phyloP scores from a whole-genome alignment of 2,113 vertebrate species.

The Tretioscincus oriximinensis region DNA sequence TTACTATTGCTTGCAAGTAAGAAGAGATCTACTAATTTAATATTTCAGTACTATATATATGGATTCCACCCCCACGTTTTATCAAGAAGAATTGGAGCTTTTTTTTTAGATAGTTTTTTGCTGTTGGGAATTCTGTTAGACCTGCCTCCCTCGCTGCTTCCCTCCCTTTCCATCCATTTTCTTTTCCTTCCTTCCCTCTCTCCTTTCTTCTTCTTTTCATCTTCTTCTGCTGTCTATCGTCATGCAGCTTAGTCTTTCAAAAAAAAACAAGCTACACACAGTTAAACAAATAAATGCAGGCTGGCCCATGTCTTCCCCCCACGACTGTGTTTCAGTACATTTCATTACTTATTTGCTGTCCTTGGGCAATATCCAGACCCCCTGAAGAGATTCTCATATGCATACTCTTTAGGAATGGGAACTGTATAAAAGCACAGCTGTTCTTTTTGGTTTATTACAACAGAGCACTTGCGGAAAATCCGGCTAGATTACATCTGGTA shows the following conservation, averaged over 20 bases:
- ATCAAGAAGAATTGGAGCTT: not conserved
- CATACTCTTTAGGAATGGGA: not conserved
- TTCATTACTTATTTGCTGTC: not conserved
- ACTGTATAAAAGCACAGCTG: not conserved
- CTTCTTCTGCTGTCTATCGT: not conserved
- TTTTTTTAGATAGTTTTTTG: not conserved
- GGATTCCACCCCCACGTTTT: slow-evolving; percentile 4
- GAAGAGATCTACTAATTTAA: slow-evolving; percentile 24
- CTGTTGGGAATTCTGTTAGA: too few species aligned
- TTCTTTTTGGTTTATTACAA: not conserved
- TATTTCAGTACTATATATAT: not conserved
- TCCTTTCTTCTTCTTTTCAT: too few species aligned
- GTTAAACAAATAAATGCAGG: too few species aligned
- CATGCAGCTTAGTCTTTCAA: not conserved
- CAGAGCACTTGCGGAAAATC: not conserved
- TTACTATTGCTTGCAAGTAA: slow-evolving; percentile 49
- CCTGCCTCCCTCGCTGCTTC: too few species aligned
- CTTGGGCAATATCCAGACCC: not conserved
- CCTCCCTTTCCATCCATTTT: too few species aligned
- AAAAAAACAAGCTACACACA: not conserved
- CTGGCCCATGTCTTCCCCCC: not conserved
- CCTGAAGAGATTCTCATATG: not conserved
- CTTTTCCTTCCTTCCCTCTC: too few species aligned
- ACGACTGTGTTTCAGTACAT: not conserved
- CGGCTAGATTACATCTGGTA: not conserved